Evolutionary conservation across 2,888 invertebrate species (phyloP).

Genomic region (Amphipoea oculea): DNA sequence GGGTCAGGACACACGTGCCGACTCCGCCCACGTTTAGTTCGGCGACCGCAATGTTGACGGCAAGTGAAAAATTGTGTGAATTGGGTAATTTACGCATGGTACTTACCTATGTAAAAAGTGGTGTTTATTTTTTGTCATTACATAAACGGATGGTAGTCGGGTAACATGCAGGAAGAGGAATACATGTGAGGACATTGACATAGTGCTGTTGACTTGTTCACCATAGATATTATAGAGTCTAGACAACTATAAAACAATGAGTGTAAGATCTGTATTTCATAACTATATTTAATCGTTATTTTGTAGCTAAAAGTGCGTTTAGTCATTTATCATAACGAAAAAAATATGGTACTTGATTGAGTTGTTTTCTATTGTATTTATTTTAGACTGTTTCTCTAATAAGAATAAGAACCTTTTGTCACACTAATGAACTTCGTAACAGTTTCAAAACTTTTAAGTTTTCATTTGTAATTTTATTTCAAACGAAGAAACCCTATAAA

Average conservation of each 20-base stretch:
- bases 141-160: not conserved
- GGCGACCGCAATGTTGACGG: slow-evolving; percentile 74
- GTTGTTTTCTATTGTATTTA: not conserved
- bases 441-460: slow-evolving; percentile 28
- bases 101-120: slow-evolving; percentile 2
- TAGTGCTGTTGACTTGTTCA: not conserved
- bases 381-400: not conserved
- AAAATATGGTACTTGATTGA: not conserved
- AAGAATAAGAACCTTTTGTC: slow-evolving; percentile 1
- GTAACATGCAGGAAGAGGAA: not conserved
- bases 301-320: not conserved
- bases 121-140: slow-evolving; percentile 10
- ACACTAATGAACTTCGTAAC: slow-evolving; percentile 2
- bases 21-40: slow-evolving; percentile 83
- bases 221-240: not conserved
- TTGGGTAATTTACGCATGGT: slow-evolving; percentile 53
- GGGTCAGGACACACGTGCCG: slow-evolving; percentile 84
- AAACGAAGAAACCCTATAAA: slow-evolving; percentile 65
- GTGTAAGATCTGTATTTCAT: not conserved
- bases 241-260: not conserved
- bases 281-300: not conserved
- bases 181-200: not conserved
- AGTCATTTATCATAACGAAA: not conserved
- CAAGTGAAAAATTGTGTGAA: slow-evolving; percentile 59
- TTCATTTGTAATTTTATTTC: slow-evolving; percentile 34